A percentile compares a stretch with the other conserved stretches of the same genome.
Evolutionary conservation across 1,140 invertebrate species (phyloP).

Genomic region (Melanaphis sacchari): DNA sequence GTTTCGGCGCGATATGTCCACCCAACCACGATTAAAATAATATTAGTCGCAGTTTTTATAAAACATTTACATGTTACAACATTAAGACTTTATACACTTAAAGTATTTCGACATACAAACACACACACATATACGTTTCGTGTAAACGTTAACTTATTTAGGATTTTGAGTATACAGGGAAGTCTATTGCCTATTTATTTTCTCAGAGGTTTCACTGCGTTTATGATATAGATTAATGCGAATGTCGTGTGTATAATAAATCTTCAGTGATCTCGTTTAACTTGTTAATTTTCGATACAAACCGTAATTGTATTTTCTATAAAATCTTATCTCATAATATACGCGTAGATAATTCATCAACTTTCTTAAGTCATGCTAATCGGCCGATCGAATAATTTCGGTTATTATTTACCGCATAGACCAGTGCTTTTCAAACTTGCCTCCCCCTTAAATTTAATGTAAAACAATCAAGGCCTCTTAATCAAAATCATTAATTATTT

Average conservation of each 20-base stretch:
- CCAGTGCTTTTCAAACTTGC: too few relatives aligned
- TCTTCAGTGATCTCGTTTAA: slow-evolving; percentile 18
- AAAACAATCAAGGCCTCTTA: too few relatives aligned
- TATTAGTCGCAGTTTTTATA: too few relatives aligned
- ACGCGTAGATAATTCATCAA: background rate
- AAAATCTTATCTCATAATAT: background rate
- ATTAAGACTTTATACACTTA: too few relatives aligned
- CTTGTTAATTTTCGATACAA: background rate
- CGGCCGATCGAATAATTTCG: background rate
- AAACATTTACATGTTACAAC: too few relatives aligned
- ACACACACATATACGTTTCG: background rate
- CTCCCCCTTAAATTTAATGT: too few relatives aligned
- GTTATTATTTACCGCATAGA: background rate
- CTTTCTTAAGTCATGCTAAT: background rate
- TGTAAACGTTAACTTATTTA: background rate
- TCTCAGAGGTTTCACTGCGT: background rate
- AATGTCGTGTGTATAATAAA: slow-evolving; percentile 2
- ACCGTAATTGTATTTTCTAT: background rate
- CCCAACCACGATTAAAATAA: too few relatives aligned
- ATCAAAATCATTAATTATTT: too few relatives aligned
- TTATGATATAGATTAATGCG: background rate
- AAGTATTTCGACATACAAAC: background rate
- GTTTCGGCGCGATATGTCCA: too few relatives aligned
- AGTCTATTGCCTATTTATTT: background rate
- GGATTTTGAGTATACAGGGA: background rate